A percentile compares a stretch with the other conserved stretches of the same genome.
These are phyloP conservation scores for Agelas oroides DNA, from an alignment of 37 sponge, comb jelly and placozoan genomes.

Conservation along the genomic window DNA sequence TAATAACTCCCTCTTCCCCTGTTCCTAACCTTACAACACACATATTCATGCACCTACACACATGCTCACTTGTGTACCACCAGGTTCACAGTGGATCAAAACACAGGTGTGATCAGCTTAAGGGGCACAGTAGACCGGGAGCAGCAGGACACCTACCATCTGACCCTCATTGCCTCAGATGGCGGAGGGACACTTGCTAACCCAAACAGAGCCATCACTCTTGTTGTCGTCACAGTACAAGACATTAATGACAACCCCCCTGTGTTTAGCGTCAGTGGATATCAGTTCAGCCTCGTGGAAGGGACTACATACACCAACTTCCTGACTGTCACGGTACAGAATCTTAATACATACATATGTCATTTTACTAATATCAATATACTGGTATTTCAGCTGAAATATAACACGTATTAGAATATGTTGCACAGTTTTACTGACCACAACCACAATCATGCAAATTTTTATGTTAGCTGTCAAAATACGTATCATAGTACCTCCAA, in stretches of 20 bases:
- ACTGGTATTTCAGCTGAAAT: too few species aligned
- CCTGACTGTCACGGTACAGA: constrained; percentile 28
- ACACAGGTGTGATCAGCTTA: not conserved
- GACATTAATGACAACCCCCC: constrained; percentile 48
- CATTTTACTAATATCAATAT: too few species aligned
- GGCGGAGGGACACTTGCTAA: not conserved
- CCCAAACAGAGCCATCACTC: constrained; percentile 14
- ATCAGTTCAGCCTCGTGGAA: constrained; percentile 10
- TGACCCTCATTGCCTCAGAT: constrained; percentile 30
- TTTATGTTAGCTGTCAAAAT: too few species aligned
- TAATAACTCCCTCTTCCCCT: too few species aligned
- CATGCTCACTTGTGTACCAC: not conserved
- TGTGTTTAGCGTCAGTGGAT: not conserved
- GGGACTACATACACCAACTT: not conserved
- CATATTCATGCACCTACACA: not conserved
- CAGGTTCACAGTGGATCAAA: not conserved
- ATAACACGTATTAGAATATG: too few species aligned
- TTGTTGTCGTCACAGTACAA: constrained; percentile 11
- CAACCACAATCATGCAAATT: too few species aligned
- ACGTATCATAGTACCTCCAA: too few species aligned
- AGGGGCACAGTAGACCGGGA: constrained; percentile 23
- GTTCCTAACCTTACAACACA: too few species aligned
- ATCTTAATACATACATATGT: too few species aligned
- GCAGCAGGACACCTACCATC: constrained; percentile 9
- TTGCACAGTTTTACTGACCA: too few species aligned